Evolutionary conservation across 2,113 vertebrate species (phyloP), one percentile per base, ranked within the genome.

Genomic region (Lagopus leucura): DNA sequence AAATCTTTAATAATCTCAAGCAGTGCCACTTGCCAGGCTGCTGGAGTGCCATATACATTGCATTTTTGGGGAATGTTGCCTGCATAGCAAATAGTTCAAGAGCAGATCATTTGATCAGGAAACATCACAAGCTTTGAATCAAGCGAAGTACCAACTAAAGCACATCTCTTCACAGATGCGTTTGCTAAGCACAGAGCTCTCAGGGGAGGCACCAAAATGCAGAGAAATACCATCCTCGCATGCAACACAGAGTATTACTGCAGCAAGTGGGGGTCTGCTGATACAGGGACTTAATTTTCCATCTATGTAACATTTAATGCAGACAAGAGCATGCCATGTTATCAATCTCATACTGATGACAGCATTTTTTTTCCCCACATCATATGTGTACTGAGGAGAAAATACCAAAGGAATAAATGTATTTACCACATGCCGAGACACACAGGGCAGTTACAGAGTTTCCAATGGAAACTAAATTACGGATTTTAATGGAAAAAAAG

Each of bases 1-100:
- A 92, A 92, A 88, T 86, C 89, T 88, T 90, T 86, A 83, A 78
- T 93, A 88, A 96, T 90, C 88, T 88, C 61, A 93, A 84, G 65
- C 65, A 86, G 70, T 75, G 40, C 67, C 57, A 90, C 78, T 90
- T 75, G 82, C 15, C 2, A 3, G 5, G 4, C 76, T 77, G 70
- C 28, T 47, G 73, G 65, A 90, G 66, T 57, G 66, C 43, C 58
- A 64, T 60, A 77, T 38, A 60, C 7, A 30, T 30, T 54, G 52
- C 27, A 30, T 80, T 13, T 74, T 60, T 60, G 38, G 43, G 42
- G 40, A 93, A 87, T 66, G 66, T 2, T 73, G 27, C 80, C 89
- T 84, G n/a, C 50, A 80, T 42, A 80, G 86, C 16, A 78, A 91
- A 88, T 47, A 88, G 73, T 32, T 89, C 45, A 60, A 84, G 54